Base-by-base conservation (phyloP, 2,888 invertebrate species). In the Seira sanloemensis region DNA sequence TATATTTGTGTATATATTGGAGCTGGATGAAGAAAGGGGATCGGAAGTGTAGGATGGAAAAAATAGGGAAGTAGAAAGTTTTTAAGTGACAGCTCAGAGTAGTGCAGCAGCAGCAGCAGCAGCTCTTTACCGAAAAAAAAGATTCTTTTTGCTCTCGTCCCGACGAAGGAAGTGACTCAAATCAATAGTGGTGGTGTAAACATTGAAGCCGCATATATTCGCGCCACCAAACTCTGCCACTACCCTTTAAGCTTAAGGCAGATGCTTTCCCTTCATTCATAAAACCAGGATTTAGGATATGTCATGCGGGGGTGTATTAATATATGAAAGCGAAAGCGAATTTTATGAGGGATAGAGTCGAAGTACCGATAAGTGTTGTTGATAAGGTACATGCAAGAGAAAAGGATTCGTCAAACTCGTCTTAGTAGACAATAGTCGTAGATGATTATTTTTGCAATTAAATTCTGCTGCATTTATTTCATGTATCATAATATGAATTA, bases 181-280 rank as follows among this genome's bases (percentile, higher is more conserved):
- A 82, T 67, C 54, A 16, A 66, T 62, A 50, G 50, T 37, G 12
- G 37, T 37, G 37, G 37, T 79, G 72, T 79, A 72, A 79, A 79
- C 79, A 73, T 62, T 5, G 54, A 77, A 83, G 82, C 83, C 83
- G 83, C 78, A 58, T 78, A 21, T 25, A 16, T 83, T 83, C 83
- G 83, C 83, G 83, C 83, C 83, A 78, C 67, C 58, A 50, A 66
- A 73, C 24, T 65, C 54, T 73, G 75, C 69, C 76, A 82, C 78
- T 66, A 54, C 78, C 78, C 83, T 68, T 72, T 19, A 50, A 67
- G 12, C 16, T 50, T 16, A 12, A 7, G 5, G n/a, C n/a, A 50
- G 58, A 58, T 82, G 25, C 76, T 80, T 80, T 80, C 80, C 80
- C 58, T 46, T 37, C 68, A 68, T 26, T 26, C 19, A 26, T 26